Percentiles rank a stretch among this genome's conserved stretches.
Conservation (phyloP, 2,797 vertebrate genomes). For the Okamejei kenojei region DNA sequence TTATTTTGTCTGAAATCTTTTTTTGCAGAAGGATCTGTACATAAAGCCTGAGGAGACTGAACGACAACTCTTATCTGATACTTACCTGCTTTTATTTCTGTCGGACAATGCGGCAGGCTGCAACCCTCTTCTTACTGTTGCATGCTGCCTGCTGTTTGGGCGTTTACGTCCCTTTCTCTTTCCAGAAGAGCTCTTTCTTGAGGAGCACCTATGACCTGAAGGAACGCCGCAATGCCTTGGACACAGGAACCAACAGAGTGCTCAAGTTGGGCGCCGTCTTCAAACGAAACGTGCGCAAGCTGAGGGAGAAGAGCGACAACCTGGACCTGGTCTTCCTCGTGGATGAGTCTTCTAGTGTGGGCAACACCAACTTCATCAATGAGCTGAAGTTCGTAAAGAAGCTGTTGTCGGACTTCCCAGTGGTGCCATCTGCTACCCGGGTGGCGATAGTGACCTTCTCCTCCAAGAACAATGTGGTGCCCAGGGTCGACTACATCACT, state of each 20-base stretch:
- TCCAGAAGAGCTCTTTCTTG: slow-evolving; percentile 45
- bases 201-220: slow-evolving; percentile 41
- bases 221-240: slow-evolving; percentile 39
- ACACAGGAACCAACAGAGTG: slow-evolving; percentile 69
- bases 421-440: slow-evolving; percentile 79
- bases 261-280: slow-evolving; percentile 81
- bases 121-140: slow-evolving; percentile 46
- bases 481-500: slow-evolving; percentile 88
- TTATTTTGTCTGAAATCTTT: not conserved
- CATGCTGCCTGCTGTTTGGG: slow-evolving; percentile 47
- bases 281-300: slow-evolving; percentile 75
- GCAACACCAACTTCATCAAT: slow-evolving; percentile 80
- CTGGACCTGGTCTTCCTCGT: slow-evolving; percentile 91
- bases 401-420: slow-evolving; percentile 92
- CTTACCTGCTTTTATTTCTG: not conserved
- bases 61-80: not conserved
- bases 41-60: not conserved
- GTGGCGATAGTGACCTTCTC: slow-evolving; percentile 92
- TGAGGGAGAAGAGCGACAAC: slow-evolving; percentile 73
- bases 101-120: slow-evolving; percentile 45
- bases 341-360: slow-evolving; percentile 95
- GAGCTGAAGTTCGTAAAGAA: slow-evolving; percentile 90
- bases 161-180: slow-evolving; percentile 44
- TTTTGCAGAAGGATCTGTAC: slow-evolving; percentile 21
- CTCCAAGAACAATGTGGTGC: slow-evolving; percentile 85